Evolutionary conservation across 2,888 invertebrate species (phyloP), one percentile per base, ranked within the genome.

Genomic region (Osmoderma eremita): DNA sequence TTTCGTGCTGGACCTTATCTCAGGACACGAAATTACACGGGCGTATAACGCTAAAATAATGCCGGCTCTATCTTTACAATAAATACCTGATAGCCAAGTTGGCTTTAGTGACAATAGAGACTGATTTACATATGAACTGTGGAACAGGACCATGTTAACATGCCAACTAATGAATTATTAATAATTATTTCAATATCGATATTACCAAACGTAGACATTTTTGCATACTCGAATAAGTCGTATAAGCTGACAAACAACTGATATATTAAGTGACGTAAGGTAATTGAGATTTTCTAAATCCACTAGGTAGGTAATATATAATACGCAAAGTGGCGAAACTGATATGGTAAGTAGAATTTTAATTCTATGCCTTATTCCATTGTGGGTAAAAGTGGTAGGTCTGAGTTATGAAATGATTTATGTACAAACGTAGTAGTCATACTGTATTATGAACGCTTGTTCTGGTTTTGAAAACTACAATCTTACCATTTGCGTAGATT

Each of bases 91-190:
- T 63, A 51, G 38, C n/a, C 51, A 63, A 63, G 42, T 41, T 38
- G 30, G 42, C 12, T 63, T 50, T 50, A 3, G 24, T 42, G 41
- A 51, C 63, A 53, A 42, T 53, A 53, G 53, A 53, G 30, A 53
- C 61, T 56, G 41, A 66, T 66, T 66, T 66, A 49, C 65, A 66
- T 66, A 66, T 66, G 50, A 49, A 58, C 20, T 24, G 5, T 66
- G 50, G 56, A 61, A 66, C 22, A 66, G 50, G 50, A 58, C 24
- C 58, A 58, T 61, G 50, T 66, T 38, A 49, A 39, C 56, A 50
- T 66, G 65, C 61, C 51, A 39, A n/a, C 22, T 66, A 66, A 66
- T 66, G 61, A 66, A 66, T 66, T 61, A 66, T 49, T 66, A 66
- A n/a, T n/a, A n/a, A 66, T 66, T 65, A 63, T 51, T 63, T 42